These are phyloP conservation scores for Tromatobia lineatoria DNA, from an alignment of 2,888 invertebrate species.

Conservation along the genomic window DNA sequence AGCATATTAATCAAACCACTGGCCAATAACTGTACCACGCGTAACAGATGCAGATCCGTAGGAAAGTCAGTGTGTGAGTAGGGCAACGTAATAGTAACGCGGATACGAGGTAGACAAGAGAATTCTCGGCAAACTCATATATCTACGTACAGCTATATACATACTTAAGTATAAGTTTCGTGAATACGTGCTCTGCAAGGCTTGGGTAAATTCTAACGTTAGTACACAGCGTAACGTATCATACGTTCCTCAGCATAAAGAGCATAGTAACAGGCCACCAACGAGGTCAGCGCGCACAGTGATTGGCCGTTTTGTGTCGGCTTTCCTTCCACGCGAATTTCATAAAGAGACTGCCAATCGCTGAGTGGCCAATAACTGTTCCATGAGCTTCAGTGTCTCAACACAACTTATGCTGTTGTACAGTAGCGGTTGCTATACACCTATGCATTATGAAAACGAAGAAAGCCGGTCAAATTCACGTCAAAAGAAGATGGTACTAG, in stretches of 20 bases:
- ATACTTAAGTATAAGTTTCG: conserved; percentile 50
- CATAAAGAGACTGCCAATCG: conserved; percentile 31
- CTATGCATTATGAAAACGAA: conserved; percentile 51
- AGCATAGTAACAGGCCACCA: not conserved
- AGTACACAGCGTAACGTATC: not conserved
- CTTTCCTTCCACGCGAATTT: not conserved
- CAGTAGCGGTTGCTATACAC: conserved; percentile 19
- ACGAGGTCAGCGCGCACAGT: not conserved
- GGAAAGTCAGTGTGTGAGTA: conserved; percentile 35
- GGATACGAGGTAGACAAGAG: conserved; percentile 41
- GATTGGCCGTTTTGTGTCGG: not conserved
- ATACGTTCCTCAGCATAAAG: not conserved
- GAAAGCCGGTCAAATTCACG: conserved; percentile 50
- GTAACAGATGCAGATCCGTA: not conserved
- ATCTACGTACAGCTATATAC: not conserved
- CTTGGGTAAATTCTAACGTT: conserved; percentile 25
- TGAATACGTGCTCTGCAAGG: conserved; percentile 37
- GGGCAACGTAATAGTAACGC: conserved; percentile 45
- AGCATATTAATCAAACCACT: not conserved
- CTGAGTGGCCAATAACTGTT: not conserved
- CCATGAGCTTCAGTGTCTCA: not conserved
- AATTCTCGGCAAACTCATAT: conserved; percentile 30
- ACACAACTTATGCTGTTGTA: not conserved
- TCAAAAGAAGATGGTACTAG: conserved; percentile 25
- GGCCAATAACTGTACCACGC: not conserved